Conservation (phyloP, 2,797 vertebrate species). For the Spinus olivaceus region DNA sequence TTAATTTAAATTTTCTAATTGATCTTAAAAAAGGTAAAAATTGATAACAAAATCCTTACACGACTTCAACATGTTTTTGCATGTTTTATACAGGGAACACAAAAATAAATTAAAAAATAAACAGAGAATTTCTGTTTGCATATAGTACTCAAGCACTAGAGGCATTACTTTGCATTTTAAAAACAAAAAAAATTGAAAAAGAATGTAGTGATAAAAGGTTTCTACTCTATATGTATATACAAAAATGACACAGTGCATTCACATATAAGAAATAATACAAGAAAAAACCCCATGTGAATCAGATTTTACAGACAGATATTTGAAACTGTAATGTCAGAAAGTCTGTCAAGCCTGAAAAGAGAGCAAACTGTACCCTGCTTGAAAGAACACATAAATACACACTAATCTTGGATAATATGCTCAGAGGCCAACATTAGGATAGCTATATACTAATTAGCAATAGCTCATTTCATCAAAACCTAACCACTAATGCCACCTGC, state of each 20-base stretch:
- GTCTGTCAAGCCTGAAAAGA: background rate
- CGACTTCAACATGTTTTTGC: rapidly evolving
- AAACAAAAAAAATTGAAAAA: background rate
- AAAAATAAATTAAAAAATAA: background rate
- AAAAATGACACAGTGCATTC: background rate
- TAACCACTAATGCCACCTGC: background rate
- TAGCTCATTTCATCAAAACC: background rate
- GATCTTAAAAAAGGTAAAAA: background rate
- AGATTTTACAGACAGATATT: background rate
- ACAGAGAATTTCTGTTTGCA: background rate
- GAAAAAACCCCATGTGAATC: background rate
- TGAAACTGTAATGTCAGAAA: background rate
- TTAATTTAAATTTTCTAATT: background rate
- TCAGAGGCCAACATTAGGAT: background rate
- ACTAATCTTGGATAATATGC: background rate
- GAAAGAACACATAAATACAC: background rate
- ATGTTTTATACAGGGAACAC: background rate
- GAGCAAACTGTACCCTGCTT: background rate
- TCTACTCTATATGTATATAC: background rate
- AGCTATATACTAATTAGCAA: background rate
- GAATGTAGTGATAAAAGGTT: background rate
- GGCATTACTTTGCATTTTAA: background rate
- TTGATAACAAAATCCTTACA: background rate
- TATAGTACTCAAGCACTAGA: background rate
- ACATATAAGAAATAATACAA: background rate